A percentile compares a stretch with the other conserved stretches of the same genome.
phyloP scores from a whole-genome alignment of 1,140 invertebrate species.

The Macrobrachium nipponense region DNA sequence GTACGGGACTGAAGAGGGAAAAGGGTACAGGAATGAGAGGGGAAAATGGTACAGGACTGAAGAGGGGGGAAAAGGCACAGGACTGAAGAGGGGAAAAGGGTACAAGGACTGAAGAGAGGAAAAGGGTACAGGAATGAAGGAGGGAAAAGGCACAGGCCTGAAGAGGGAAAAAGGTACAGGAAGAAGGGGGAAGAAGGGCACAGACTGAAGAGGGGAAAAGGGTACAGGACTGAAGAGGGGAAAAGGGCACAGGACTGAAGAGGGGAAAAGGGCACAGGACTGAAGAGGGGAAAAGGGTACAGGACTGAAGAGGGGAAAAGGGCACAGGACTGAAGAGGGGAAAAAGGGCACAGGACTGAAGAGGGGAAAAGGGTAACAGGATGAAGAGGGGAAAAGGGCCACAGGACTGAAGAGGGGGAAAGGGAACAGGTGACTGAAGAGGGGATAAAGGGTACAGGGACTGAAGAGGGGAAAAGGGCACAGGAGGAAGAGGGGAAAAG shows the following conservation, averaged over 20 bases:
- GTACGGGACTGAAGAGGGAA: neutral
- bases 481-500: neutral
- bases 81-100: neutral
- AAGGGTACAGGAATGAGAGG: neutral
- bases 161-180: no score
- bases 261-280: no score
- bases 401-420: neutral
- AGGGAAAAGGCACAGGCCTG: no score
- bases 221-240: no score
- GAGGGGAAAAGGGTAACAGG: neutral
- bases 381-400: neutral
- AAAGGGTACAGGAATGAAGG: no score
- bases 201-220: no score
- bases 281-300: no score
- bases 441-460: no score
- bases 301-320: slow-evolving; percentile 1
- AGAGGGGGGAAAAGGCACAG: neutral
- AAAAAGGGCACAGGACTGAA: neutral
- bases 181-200: no score
- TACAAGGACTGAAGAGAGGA: neutral
- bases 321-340: neutral
- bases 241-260: no score
- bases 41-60: neutral
- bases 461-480: neutral
- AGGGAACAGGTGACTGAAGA: no score